phyloP scores from a whole-genome alignment of 2,888 invertebrate species.

The Exephanes ischioxanthus region DNA sequence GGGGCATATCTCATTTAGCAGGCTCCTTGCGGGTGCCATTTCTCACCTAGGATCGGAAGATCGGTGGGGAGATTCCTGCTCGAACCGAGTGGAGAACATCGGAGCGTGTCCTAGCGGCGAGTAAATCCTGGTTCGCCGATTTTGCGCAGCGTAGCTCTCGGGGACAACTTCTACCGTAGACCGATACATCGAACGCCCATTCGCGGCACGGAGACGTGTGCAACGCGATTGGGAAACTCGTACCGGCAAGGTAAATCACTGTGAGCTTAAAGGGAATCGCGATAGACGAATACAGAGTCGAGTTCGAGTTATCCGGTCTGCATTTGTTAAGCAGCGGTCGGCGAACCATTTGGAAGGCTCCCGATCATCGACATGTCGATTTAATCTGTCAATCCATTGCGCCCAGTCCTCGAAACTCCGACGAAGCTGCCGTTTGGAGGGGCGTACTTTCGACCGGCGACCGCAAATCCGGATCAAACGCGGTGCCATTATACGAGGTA shows the following conservation, averaged over 20 bases:
- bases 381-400: slow-evolving; percentile 1
- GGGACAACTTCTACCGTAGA: background rate
- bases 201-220: background rate
- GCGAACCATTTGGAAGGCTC: slow-evolving; percentile 8
- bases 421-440: background rate
- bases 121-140: background rate
- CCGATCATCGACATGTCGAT: background rate
- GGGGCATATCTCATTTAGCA: slow-evolving; percentile 12
- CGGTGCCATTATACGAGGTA: background rate
- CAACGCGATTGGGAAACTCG: background rate
- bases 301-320: background rate
- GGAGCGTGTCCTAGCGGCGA: no score
- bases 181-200: background rate
- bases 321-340: slow-evolving; percentile 4
- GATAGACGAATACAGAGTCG: slow-evolving; percentile 6
- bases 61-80: background rate
- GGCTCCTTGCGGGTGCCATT: background rate
- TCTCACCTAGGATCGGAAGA: background rate
- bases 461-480: slow-evolving; percentile 3
- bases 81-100: no score
- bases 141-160: background rate
- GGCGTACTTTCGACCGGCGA: background rate
- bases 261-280: background rate
- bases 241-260: background rate
- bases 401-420: slow-evolving; percentile 5